Evolutionary conservation across 2,113 vertebrate genomes (phyloP).

Genomic region (Lontra canadensis): DNA sequence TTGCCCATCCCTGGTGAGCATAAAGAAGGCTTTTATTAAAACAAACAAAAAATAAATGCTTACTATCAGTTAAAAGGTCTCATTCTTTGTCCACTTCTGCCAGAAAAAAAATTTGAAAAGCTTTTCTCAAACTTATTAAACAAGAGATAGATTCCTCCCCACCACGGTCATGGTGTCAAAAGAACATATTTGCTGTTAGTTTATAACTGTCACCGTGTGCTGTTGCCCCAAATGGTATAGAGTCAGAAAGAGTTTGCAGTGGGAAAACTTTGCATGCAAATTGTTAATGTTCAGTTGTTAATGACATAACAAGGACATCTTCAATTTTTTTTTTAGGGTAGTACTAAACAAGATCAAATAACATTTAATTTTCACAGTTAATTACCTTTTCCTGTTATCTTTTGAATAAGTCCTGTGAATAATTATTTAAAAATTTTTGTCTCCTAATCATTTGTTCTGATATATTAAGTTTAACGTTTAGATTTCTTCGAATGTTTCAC

Average conservation of each 20-base stretch:
- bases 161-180: not conserved
- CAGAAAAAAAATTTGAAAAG: not conserved
- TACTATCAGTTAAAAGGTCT: not conserved
- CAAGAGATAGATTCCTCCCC: not conserved
- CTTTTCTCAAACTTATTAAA: not conserved
- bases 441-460: not conserved
- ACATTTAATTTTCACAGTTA: slow-evolving; percentile 9
- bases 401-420: not conserved
- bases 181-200: not conserved
- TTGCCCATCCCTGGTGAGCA: not conserved
- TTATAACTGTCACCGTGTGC: not conserved
- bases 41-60: not conserved
- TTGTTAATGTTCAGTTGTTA: not conserved
- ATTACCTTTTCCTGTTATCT: not conserved
- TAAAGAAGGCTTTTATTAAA: not conserved
- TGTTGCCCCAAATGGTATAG: not conserved
- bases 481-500: slow-evolving; percentile 12
- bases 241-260: not conserved
- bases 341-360: not conserved
- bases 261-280: not conserved
- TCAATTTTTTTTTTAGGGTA: not conserved
- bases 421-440: not conserved
- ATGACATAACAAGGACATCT: not conserved
- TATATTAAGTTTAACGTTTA: not conserved
- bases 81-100: not conserved